Evolutionary conservation across 2,113 vertebrate genomes (phyloP), one percentile per base, ranked within the genome.

Genomic region (Morone chrysops): DNA sequence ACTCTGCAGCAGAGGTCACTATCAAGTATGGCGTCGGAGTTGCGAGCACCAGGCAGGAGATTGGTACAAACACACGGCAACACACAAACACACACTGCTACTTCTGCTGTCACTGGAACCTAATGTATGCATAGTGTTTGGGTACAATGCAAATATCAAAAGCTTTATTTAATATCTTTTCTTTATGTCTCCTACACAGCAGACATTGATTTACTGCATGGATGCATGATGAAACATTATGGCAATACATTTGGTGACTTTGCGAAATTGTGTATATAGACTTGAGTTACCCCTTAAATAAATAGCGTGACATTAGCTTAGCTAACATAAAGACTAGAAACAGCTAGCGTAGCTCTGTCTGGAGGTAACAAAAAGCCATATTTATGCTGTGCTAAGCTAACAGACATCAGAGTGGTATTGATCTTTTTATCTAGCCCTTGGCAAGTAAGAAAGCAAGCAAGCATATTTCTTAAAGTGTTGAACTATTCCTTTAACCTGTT

Each of bases 31-130:
- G 98, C 47, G 96, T 94, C 50, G 98, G 97, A 3, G 96, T 98
- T n/a, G 96, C 96, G 68, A 99, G 98, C 94, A 97, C 96, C 67
- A 95, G 97, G 84, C 97, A 97, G 92, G 98, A 99, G 89, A 97
- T 97, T 54, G 98, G 98, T 98, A 93, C 95, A 41, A 77, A 50
- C 61, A 51, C 73, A 36, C 43, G 3, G 13, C 65, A 40, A 43
- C 76, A 73, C 53, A 84, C 68, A 48, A 10, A 65, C 72, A 50
- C 40, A 54, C 31, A 31, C 18, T 13, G 0, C 10, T 6, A 18
- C 38, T 43, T 67, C 50, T 80, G n/a, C 40, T 48, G 1, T 25
- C 18, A 69, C 69, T 43, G n/a, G 14, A 68, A 48, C 22, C 4
- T 54, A 72, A 31, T 31, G 31, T 31, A 31, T 31, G 31, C 31